Evolutionary conservation across 1,140 invertebrate species (phyloP).

Genomic region (Tribolium castaneum): DNA sequence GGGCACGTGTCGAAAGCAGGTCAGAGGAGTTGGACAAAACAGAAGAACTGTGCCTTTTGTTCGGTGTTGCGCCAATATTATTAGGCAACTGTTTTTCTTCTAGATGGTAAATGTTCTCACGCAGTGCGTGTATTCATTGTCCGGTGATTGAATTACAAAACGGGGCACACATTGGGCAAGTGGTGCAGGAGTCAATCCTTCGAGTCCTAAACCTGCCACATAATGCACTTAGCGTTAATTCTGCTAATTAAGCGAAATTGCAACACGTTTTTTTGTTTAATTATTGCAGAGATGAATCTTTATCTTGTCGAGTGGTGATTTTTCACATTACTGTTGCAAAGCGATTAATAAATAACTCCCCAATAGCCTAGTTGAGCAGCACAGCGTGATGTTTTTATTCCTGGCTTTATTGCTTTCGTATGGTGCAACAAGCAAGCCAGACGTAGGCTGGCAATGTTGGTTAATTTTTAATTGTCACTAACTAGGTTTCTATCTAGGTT

Average conservation of each 20-base stretch:
- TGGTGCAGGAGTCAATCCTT: background rate
- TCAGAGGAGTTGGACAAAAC: slow-evolving; percentile 29
- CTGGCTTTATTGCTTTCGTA: slow-evolving; percentile 1
- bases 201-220: slow-evolving; percentile 1
- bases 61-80: slow-evolving; percentile 23
- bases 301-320: background rate
- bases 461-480: slow-evolving; percentile 9
- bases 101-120: slow-evolving; percentile 37
- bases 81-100: slow-evolving; percentile 33
- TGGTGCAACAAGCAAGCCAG: slow-evolving; percentile 1
- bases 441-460: background rate
- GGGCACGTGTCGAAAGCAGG: slow-evolving; percentile 24
- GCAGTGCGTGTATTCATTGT: slow-evolving; percentile 39
- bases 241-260: background rate
- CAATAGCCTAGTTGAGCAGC: slow-evolving; percentile 26
- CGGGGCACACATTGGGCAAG: slow-evolving; percentile 32
- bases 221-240: slow-evolving; percentile 6
- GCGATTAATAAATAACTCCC: background rate
- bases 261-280: background rate
- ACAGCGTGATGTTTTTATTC: slow-evolving; percentile 36
- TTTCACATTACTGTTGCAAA: background rate
- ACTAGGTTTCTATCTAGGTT: background rate
- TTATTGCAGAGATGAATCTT: background rate
- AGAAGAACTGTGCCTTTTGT: slow-evolving; percentile 24
- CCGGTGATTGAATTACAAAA: slow-evolving; percentile 39